phyloP scores from a whole-genome alignment of 2,113 vertebrate genomes.

The Brachirus orientalis region DNA sequence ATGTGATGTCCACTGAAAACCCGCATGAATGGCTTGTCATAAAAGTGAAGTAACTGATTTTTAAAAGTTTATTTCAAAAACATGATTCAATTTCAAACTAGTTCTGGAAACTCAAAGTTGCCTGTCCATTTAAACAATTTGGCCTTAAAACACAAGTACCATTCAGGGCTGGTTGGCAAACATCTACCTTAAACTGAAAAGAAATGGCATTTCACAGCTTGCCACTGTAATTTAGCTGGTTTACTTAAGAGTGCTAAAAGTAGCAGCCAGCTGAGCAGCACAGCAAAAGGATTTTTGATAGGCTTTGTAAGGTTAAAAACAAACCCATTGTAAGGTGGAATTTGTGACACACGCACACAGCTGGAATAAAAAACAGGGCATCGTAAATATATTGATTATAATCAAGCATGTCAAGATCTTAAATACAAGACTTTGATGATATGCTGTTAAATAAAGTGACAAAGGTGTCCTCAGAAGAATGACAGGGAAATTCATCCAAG shows the following conservation, averaged over 20 bases:
- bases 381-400: conserved; percentile 23
- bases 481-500: neutral
- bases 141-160: conserved; percentile 13
- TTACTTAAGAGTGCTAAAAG: conserved; percentile 48
- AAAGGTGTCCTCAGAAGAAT: conserved; percentile 10
- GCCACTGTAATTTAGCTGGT: conserved; percentile 44
- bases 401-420: conserved; percentile 19
- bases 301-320: conserved; percentile 14
- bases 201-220: conserved; percentile 43
- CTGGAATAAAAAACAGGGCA: conserved; percentile 21
- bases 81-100: neutral
- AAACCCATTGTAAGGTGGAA: neutral
- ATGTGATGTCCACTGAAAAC: neutral
- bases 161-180: conserved; percentile 9
- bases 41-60: neutral
- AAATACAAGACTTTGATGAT: conserved; percentile 15
- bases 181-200: conserved; percentile 25
- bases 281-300: conserved; percentile 10
- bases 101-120: too few relatives aligned
- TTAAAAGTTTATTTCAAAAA: neutral
- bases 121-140: conserved; percentile 12
- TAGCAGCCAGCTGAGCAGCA: conserved; percentile 14
- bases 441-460: neutral
- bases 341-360: conserved; percentile 9
- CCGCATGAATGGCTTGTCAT: neutral